A percentile compares a stretch with the other conserved stretches of the same genome.
Conservation (phyloP, 2,797 vertebrate species). For the Pteronotus mesoamericanus region DNA sequence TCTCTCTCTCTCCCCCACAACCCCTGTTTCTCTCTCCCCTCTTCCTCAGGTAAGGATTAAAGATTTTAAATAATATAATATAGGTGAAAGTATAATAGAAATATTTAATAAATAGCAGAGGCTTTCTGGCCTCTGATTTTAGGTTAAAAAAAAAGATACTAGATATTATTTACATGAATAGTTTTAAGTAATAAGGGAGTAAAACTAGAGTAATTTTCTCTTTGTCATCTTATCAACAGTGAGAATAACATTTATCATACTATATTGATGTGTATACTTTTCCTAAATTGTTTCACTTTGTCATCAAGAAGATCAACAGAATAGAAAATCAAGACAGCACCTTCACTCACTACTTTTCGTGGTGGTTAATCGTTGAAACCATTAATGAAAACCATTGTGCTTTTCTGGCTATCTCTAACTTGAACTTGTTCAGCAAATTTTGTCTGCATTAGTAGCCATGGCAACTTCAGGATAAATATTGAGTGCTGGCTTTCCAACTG, state of each 20-base stretch:
- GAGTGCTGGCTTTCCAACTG: constrained; percentile 59
- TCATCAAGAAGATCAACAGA: constrained; percentile 31
- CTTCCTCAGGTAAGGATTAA: neutral
- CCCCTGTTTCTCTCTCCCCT: too few species aligned
- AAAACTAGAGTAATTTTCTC: constrained; percentile 22
- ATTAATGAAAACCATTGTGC: constrained; percentile 61
- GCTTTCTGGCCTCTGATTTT: neutral
- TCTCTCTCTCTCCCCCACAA: too few species aligned
- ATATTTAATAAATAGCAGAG: neutral
- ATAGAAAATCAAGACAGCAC: constrained; percentile 39
- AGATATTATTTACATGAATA: neutral
- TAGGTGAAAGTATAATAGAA: neutral
- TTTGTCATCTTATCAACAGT: neutral
- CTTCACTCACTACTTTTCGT: constrained; percentile 55
- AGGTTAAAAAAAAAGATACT: neutral
- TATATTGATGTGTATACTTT: neutral
- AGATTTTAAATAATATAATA: neutral
- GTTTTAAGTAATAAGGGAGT: neutral
- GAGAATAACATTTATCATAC: neutral
- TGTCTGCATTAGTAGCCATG: constrained; percentile 71
- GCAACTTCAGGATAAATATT: constrained; percentile 68
- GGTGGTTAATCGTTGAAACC: constrained; percentile 47
- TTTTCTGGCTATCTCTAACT: constrained; percentile 41
- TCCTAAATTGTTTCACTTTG: constrained; percentile 25
- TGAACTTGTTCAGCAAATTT: constrained; percentile 64